Evolutionary conservation across 1,140 invertebrate genomes (phyloP).

Genomic region (Scaptomyza hsui): DNA sequence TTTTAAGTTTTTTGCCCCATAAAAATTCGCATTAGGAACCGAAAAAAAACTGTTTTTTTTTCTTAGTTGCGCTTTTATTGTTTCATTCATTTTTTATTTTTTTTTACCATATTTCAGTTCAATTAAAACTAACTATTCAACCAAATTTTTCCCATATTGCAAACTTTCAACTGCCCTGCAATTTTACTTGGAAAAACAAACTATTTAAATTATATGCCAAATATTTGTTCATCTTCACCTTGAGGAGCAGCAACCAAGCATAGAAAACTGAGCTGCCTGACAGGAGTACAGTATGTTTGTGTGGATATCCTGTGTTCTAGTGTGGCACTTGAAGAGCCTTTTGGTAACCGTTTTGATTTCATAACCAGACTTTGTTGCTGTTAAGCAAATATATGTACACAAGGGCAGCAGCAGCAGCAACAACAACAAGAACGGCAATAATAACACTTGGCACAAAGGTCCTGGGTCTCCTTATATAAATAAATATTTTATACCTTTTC

Average conservation of each 20-base stretch:
- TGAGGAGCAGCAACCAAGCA: constrained; percentile 9
- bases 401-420: constrained; percentile 52
- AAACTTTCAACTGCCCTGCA: neutral
- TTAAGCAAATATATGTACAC: constrained; percentile 37
- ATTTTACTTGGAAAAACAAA: constrained; percentile 12
- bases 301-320: constrained; percentile 1
- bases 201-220: constrained; percentile 45
- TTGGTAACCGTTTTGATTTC: constrained; percentile 45
- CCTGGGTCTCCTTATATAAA: constrained; percentile 72
- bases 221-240: constrained; percentile 50
- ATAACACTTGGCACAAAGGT: constrained; percentile 54
- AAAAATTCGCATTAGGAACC: no score
- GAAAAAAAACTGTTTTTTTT: no score
- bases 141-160: neutral
- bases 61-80: neutral
- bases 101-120: no score
- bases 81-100: no score
- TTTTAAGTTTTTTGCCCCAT: no score
- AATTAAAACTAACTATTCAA: neutral
- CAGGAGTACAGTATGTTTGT: neutral
- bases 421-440: constrained; percentile 36
- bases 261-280: neutral
- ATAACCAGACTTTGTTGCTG: constrained; percentile 33
- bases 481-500: constrained; percentile 77
- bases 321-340: constrained; percentile 3